These are phyloP conservation scores for Boleophthalmus pectinirostris DNA, from an alignment of 2,113 vertebrate species.

Conservation along the genomic window DNA sequence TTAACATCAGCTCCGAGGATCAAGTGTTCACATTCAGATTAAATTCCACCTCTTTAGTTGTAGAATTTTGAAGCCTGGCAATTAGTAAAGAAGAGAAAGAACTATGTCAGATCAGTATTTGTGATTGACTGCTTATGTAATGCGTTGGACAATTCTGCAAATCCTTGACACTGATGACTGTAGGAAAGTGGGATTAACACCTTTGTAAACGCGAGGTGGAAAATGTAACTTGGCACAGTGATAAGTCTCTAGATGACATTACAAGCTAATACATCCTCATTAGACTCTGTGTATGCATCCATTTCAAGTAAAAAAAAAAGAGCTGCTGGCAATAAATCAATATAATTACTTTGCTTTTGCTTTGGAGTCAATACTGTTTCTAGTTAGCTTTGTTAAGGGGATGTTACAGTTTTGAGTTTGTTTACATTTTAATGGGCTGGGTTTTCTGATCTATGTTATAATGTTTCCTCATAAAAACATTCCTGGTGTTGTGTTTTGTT, in stretches of 20 bases:
- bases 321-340: not conserved
- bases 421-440: no score
- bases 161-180: not conserved
- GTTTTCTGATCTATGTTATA: no score
- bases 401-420: not conserved
- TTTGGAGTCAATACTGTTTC: not conserved
- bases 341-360: not conserved
- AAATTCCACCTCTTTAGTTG: not conserved
- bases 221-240: constrained; percentile 1
- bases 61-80: not conserved
- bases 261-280: not conserved
- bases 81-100: not conserved
- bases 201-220: not conserved
- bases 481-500: no score
- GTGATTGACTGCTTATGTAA: constrained; percentile 10
- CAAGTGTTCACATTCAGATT: not conserved
- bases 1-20: not conserved
- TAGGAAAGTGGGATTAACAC: constrained; percentile 3
- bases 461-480: no score
- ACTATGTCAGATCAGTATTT: not conserved
- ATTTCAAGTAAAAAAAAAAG: not conserved
- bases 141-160: constrained; percentile 1
- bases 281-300: not conserved
- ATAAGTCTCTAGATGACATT: not conserved
- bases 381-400: not conserved